These are phyloP conservation scores for Callopanchax toddi DNA, from an alignment of 2,113 vertebrate genomes.

Conservation along the genomic window DNA sequence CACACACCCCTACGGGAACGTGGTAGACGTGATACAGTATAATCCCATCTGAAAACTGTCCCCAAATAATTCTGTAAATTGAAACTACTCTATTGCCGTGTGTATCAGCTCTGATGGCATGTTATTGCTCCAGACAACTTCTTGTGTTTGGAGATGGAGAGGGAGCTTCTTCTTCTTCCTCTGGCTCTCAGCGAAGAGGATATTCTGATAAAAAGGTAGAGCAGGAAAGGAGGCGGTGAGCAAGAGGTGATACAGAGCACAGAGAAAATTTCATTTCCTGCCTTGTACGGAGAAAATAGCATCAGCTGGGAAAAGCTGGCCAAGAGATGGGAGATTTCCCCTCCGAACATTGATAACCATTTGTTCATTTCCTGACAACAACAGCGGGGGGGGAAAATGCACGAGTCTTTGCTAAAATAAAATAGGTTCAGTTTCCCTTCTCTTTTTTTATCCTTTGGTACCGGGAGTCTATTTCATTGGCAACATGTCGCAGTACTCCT, in stretches of 20 bases:
- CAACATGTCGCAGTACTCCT: constrained; percentile 85
- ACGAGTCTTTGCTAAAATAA: constrained; percentile 85
- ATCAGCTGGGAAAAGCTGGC: constrained; percentile 93
- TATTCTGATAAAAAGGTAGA: constrained; percentile 81
- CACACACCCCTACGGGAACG: neutral
- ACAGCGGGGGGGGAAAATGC: constrained; percentile 84
- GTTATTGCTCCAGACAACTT: constrained; percentile 69
- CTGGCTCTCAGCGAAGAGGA: constrained; percentile 56
- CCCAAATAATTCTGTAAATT: constrained; percentile 76
- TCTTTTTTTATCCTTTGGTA: constrained; percentile 75
- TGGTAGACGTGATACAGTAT: constrained; percentile 42
- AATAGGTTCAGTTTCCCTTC: constrained; percentile 85
- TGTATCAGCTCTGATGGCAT: constrained; percentile 48
- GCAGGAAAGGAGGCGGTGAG: constrained; percentile 28
- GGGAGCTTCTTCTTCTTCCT: constrained; percentile 43
- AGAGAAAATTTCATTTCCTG: constrained; percentile 96
- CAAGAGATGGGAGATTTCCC: constrained; percentile 87
- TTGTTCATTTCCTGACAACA: constrained; percentile 99
- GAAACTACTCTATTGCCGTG: constrained; percentile 74
- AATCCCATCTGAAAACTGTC: constrained; percentile 36
- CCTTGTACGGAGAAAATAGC: constrained; percentile 87
- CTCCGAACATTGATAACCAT: constrained; percentile 96
- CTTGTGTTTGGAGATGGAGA: constrained; percentile 61
- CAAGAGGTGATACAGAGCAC: constrained; percentile 51
- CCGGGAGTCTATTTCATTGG: constrained; percentile 84